Percentiles rank a stretch among this genome's conserved stretches.
phyloP scores from a whole-genome alignment of 2,888 invertebrate species.

The Ophion ventricosus region DNA sequence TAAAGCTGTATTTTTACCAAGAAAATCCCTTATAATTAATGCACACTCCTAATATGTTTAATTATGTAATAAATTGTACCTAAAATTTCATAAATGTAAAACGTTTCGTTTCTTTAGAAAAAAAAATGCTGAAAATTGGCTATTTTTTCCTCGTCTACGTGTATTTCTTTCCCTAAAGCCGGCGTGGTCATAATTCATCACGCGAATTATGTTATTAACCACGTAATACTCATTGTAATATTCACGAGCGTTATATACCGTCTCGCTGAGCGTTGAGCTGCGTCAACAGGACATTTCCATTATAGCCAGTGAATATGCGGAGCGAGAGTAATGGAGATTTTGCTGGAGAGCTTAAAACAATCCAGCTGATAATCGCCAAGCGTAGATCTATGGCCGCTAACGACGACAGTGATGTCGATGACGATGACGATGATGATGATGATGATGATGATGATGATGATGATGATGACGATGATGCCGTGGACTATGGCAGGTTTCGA shows the following conservation, averaged over 20 bases:
- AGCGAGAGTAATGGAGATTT: slow-evolving; percentile 28
- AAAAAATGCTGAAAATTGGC: too few species aligned
- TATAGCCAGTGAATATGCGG: slow-evolving; percentile 24
- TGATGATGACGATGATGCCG: neutral
- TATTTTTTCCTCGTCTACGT: too few species aligned
- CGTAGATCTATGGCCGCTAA: slow-evolving; percentile 5
- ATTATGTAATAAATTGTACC: too few species aligned
- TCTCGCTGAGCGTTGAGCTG: neutral
- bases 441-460: neutral
- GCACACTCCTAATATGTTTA: too few species aligned
- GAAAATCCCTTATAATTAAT: too few species aligned
- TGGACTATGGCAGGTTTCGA: neutral
- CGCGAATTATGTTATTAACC: slow-evolving; percentile 54
- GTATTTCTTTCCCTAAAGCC: slow-evolving; percentile 11
- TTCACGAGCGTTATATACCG: slow-evolving; percentile 44
- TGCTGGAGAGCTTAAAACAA: slow-evolving; percentile 13
- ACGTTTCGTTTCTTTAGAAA: too few species aligned
- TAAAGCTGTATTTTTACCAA: too few species aligned
- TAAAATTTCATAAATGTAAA: too few species aligned
- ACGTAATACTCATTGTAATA: slow-evolving; percentile 55
- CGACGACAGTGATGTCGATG: neutral
- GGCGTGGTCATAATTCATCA: slow-evolving; percentile 42
- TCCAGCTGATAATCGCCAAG: slow-evolving; percentile 27
- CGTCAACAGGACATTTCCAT: slow-evolving; percentile 50
- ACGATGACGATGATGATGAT: neutral